Percentiles rank a stretch among this genome's conserved stretches.
Evolutionary conservation across 2,113 vertebrate species (phyloP).

Genomic region (Lophius piscatorius): DNA sequence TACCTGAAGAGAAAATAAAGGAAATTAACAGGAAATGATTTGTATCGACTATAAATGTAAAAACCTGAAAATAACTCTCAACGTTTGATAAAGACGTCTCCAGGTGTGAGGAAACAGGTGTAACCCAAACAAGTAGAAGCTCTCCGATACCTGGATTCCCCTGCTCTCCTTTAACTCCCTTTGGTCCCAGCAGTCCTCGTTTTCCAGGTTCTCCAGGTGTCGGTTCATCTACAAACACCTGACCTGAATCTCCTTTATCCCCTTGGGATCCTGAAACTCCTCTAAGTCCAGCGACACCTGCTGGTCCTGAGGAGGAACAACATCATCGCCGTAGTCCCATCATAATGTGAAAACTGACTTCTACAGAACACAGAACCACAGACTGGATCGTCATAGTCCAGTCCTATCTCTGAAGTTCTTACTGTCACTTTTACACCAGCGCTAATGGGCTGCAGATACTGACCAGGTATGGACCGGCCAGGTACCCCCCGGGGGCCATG

Average conservation of each 20-base stretch:
- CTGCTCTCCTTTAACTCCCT: constrained; percentile 56
- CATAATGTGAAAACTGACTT: no score
- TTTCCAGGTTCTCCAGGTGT: constrained; percentile 74
- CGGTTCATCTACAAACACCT: neutral
- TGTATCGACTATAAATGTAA: neutral
- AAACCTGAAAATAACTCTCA: no score
- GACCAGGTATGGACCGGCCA: constrained; percentile 59
- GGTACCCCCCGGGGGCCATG: constrained; percentile 51
- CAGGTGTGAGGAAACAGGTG: neutral
- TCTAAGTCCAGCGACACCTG: constrained; percentile 57
- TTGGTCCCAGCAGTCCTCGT: constrained; percentile 50
- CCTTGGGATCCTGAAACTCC: constrained; percentile 79
- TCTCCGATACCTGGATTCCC: constrained; percentile 61
- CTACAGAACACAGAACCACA: no score
- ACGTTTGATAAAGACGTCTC: neutral
- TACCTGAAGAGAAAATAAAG: constrained; percentile 48
- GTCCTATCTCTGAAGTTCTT: neutral
- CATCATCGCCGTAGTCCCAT: neutral
- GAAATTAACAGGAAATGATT: neutral
- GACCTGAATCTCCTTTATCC: constrained; percentile 68
- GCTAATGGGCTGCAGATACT: constrained; percentile 13
- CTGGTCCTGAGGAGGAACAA: constrained; percentile 46
- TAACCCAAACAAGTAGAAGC: neutral
- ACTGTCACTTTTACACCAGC: neutral
- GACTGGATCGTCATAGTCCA: no score